Percentiles rank a stretch among this genome's conserved stretches.
These are phyloP conservation scores for Pipistrellus kuhlii DNA, from an alignment of 2,797 vertebrate genomes.

Conservation along the genomic window DNA sequence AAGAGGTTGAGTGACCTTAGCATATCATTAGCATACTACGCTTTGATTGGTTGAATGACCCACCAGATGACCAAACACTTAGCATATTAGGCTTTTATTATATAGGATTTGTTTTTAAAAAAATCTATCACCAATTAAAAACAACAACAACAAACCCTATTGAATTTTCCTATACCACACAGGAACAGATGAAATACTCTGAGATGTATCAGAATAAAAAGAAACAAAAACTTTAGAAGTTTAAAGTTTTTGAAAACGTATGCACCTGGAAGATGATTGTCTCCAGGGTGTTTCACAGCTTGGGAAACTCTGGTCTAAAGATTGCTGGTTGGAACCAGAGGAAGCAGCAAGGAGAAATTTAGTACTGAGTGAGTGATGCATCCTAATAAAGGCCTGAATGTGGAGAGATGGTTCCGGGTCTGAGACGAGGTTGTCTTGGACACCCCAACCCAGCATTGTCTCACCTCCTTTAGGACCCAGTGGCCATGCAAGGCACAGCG, in stretches of 20 bases:
- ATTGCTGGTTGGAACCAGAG: background rate
- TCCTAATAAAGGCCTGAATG: background rate
- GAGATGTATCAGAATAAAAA: background rate
- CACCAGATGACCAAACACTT: no score
- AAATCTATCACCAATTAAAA: background rate
- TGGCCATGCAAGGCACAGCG: background rate
- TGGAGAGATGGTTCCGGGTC: background rate
- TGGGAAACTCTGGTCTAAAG: background rate
- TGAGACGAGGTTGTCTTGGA: background rate
- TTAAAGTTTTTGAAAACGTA: constrained; percentile 25
- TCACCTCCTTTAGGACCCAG: background rate
- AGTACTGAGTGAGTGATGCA: background rate
- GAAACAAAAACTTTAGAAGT: background rate
- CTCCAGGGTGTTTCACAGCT: constrained; percentile 1
- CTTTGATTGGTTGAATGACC: no score
- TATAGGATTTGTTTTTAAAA: background rate
- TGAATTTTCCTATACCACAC: background rate
- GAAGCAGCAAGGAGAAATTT: background rate
- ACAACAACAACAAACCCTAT: background rate
- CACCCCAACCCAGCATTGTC: background rate
- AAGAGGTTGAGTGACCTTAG: no score
- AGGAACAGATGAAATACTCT: constrained; percentile 26
- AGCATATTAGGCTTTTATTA: no score
- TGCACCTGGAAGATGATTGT: background rate
- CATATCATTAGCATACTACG: no score